Percentiles rank a stretch among this genome's conserved stretches.
phyloP scores from a whole-genome alignment of 2,797 vertebrate species.

The Microctenopoma lineatum region DNA sequence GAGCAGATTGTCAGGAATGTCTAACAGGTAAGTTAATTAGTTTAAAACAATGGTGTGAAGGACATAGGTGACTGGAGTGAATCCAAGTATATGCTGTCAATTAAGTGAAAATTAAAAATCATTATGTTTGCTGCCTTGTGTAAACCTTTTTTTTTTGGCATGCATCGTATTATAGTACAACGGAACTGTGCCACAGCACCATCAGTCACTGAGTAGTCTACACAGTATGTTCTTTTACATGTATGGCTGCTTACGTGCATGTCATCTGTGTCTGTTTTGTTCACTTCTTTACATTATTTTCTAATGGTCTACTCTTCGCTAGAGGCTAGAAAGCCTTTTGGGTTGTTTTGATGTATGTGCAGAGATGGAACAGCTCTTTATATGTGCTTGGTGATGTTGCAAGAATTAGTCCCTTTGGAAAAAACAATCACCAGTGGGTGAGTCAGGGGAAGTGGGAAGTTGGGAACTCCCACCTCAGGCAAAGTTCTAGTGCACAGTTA shows the following conservation, averaged over 20 bases:
- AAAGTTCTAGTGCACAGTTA: not conserved
- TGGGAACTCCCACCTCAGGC: conserved; percentile 1
- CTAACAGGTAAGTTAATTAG: conserved; percentile 5
- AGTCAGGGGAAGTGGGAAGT: not conserved
- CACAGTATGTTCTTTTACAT: conserved; percentile 7
- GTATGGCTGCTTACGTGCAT: conserved; percentile 10
- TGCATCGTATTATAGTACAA: conserved; percentile 5
- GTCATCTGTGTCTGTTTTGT: conserved; percentile 1
- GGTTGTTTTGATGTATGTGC: conserved; percentile 42
- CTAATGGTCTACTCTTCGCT: conserved; percentile 55
- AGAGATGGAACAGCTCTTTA: conserved; percentile 45
- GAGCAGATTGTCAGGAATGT: conserved; percentile 10
- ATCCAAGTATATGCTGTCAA: conserved; percentile 1
- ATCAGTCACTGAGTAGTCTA: conserved; percentile 3
- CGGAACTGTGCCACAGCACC: not conserved
- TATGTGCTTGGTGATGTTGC: conserved; percentile 53
- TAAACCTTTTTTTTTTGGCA: not conserved
- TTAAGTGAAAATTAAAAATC: conserved; percentile 13
- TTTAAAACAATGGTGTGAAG: conserved; percentile 5
- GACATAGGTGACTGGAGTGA: conserved; percentile 9
- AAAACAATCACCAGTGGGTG: not conserved
- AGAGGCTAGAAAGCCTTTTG: conserved; percentile 46
- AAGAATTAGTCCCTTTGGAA: conserved; percentile 42
- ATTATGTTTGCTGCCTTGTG: not conserved
- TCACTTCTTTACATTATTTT: conserved; percentile 24